A percentile compares a stretch with the other conserved stretches of the same genome.
These are phyloP conservation scores for Rhombomys opimus DNA, from an alignment of 2,113 vertebrate genomes.

Conservation along the genomic window DNA sequence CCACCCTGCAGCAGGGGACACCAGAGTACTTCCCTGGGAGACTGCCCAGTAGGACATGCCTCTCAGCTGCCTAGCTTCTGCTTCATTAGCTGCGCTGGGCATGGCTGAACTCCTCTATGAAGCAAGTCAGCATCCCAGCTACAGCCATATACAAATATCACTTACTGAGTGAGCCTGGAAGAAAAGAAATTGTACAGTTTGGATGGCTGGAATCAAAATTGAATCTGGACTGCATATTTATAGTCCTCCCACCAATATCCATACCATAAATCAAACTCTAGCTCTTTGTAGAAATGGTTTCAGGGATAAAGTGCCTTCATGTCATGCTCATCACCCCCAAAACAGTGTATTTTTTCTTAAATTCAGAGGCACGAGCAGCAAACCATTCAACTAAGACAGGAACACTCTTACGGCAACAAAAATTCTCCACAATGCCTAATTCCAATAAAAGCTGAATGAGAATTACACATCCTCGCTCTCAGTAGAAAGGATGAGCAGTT, in stretches of 20 bases:
- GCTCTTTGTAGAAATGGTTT: conserved; percentile 56
- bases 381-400: conserved; percentile 53
- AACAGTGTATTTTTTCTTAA: conserved; percentile 65
- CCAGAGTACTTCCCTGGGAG: not conserved
- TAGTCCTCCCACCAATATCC: conserved; percentile 4
- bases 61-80: not conserved
- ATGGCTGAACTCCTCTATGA: not conserved
- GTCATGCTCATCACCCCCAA: not conserved
- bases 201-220: conserved; percentile 30
- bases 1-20: not conserved
- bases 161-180: conserved; percentile 10
- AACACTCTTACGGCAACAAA: conserved; percentile 32
- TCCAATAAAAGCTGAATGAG: conserved; percentile 13
- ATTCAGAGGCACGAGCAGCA: conserved; percentile 34
- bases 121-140: not conserved
- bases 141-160: not conserved
- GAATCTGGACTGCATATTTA: conserved; percentile 54
- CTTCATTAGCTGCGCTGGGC: not conserved
- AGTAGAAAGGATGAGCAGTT: not conserved
- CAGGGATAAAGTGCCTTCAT: not conserved
- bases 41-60: not conserved
- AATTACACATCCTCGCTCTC: not conserved
- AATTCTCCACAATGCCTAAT: conserved; percentile 1
- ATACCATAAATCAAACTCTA: conserved; percentile 60
- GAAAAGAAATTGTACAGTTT: conserved; percentile 32